Evolutionary conservation across 2,797 vertebrate species (phyloP), one percentile per base, ranked within the genome.

Genomic region (Malacoctenus gilli): DNA sequence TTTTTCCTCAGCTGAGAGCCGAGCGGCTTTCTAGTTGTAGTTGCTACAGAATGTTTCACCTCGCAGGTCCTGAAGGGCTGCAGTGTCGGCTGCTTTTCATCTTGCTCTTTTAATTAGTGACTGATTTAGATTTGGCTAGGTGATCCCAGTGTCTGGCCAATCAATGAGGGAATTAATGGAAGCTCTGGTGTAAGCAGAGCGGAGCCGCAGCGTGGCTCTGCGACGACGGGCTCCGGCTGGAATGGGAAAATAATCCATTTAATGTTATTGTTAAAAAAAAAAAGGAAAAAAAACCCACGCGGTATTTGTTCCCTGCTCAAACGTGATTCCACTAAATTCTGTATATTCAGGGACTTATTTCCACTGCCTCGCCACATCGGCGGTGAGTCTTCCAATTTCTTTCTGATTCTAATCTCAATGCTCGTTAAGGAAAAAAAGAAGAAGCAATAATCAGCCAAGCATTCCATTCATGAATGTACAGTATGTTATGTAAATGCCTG

Each of bases 21-120:
- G 19, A 61, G 68, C 59, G 36, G 60, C 65, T 78, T 68, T 59
- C 59, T 39, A 40, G 60, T 78, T 68, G 64, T 70, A 19, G 73
- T 36, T 75, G 73, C 80, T 74, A 68, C 55, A 72, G 72, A 84
- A 80, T 61, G 72, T 74, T 79, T 83, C 81, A 83, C 88, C 76
- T 82, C 67, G 71, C 59, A 58, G 77, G 71, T 84, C 77, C 79
- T 82, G 70, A 68, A 80, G 77, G 82, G 80, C 74, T 78, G 79
- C 80, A 48, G 72, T 69, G 83, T 83, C 58, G 75, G 79, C 67
- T 74, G 78, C 83, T 85, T 86, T 85, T 88, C 84, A 85, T 84
- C 83, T 72, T 69, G 73, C 72, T 81, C 83, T 85, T 86, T 87
- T 86, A 87, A 90, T 88, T 85, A 88, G 86, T 85, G 85, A 83